Evolutionary conservation across 2,113 vertebrate species (phyloP).

Genomic region (Motacilla tschutschensis): DNA sequence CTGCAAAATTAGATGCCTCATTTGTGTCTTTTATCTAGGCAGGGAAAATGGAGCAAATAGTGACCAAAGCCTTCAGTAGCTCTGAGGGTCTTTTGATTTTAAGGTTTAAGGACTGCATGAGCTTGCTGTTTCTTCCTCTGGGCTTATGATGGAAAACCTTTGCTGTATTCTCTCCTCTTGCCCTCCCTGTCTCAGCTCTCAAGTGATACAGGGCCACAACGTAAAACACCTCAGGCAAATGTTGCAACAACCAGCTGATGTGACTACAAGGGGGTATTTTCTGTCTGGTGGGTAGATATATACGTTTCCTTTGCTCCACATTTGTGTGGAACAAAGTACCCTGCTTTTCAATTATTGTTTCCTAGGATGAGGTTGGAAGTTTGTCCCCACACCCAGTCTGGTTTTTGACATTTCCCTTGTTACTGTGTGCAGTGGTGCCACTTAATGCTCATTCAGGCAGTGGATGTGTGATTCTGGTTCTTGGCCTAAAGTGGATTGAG

Average conservation of each 20-base stretch:
- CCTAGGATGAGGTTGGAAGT: background rate
- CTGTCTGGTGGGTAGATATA: background rate
- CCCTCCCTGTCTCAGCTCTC: background rate
- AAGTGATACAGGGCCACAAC: background rate
- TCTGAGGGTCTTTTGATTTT: background rate
- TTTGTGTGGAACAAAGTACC: background rate
- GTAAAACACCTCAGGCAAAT: background rate
- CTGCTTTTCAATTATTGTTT: background rate
- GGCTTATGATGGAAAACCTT: background rate
- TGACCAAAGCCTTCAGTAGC: background rate
- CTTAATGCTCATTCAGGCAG: conserved; percentile 45
- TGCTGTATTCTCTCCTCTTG: background rate
- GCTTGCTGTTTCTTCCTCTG: background rate
- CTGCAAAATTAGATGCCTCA: background rate
- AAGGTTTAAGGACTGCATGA: background rate
- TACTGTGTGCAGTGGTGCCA: background rate
- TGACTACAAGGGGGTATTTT: background rate
- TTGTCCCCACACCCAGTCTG: background rate
- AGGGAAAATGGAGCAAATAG: background rate
- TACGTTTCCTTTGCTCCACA: rapidly evolving
- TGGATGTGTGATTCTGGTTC: conserved; percentile 20
- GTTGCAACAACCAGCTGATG: background rate
- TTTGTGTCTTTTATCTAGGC: background rate
- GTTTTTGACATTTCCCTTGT: background rate
- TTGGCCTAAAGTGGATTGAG: conserved; percentile 36